Conservation (phyloP, 2,113 vertebrate genomes). For the Bubo scandiacus region DNA sequence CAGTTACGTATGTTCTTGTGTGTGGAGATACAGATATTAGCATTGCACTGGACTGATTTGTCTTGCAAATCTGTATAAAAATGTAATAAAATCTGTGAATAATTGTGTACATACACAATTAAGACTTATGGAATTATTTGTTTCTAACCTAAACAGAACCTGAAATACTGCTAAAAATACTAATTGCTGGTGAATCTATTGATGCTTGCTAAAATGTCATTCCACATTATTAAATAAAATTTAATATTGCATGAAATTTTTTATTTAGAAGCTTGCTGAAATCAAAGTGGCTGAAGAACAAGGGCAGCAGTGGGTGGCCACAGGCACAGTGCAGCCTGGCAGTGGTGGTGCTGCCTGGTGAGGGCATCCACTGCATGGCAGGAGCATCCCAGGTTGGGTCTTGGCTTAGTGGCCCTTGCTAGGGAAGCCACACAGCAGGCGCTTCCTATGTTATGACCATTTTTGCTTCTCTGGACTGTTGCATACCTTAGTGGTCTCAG, state of each 20-base stretch:
- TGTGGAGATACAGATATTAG: neutral
- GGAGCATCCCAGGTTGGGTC: accelerated
- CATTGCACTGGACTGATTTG: neutral
- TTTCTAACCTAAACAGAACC: neutral
- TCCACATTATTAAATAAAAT: neutral
- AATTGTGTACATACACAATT: neutral
- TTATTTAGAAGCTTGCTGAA: neutral
- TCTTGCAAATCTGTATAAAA: neutral
- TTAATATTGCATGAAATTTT: neutral
- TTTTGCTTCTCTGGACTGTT: neutral
- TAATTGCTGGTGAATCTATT: neutral
- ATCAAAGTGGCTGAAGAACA: neutral
- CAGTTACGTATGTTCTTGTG: neutral
- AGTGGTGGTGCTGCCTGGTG: neutral
- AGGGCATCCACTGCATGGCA: neutral
- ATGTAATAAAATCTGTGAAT: neutral
- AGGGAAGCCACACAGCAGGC: neutral
- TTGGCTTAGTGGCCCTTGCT: neutral
- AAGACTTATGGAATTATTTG: neutral
- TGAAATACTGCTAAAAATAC: neutral
- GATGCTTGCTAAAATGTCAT: neutral
- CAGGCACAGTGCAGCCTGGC: accelerated
- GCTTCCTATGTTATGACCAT: neutral
- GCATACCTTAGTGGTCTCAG: neutral
- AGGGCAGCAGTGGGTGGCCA: neutral